phyloP scores from a whole-genome alignment of 2,113 vertebrate species.

The Dipodomys spectabilis region DNA sequence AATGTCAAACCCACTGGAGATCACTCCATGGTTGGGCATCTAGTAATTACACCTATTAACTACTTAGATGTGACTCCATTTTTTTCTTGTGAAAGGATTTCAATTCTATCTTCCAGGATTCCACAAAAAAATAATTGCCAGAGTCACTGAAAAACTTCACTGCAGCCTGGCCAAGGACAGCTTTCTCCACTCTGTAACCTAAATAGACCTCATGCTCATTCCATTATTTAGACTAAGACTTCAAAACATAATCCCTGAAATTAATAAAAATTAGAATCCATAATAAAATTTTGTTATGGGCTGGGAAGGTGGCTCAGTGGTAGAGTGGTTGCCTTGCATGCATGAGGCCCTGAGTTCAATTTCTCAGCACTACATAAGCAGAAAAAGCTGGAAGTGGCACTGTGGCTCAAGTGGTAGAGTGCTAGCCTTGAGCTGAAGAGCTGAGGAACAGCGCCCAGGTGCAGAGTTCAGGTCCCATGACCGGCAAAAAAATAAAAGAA shows the following conservation, averaged over 20 bases:
- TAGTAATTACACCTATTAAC: neutral
- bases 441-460: too few relatives aligned
- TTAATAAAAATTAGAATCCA: neutral
- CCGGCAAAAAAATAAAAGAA: neutral
- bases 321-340: too few relatives aligned
- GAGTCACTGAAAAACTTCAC: neutral
- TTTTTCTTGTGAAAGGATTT: neutral
- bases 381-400: too few relatives aligned
- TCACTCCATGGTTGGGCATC: neutral
- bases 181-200: neutral
- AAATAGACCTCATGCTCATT: neutral
- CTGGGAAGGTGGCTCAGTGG: too few relatives aligned
- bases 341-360: too few relatives aligned
- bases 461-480: too few relatives aligned
- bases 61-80: neutral
- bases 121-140: neutral
- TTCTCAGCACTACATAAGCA: too few relatives aligned
- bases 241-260: neutral
- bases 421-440: too few relatives aligned
- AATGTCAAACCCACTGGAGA: neutral
- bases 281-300: neutral
- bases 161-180: neutral
- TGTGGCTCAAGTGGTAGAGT: too few relatives aligned
- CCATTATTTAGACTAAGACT: neutral
- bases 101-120: neutral